Percentiles rank a stretch among this genome's conserved stretches.
phyloP scores from a whole-genome alignment of 2,888 invertebrate species.

The Ophioninae sp. region DNA sequence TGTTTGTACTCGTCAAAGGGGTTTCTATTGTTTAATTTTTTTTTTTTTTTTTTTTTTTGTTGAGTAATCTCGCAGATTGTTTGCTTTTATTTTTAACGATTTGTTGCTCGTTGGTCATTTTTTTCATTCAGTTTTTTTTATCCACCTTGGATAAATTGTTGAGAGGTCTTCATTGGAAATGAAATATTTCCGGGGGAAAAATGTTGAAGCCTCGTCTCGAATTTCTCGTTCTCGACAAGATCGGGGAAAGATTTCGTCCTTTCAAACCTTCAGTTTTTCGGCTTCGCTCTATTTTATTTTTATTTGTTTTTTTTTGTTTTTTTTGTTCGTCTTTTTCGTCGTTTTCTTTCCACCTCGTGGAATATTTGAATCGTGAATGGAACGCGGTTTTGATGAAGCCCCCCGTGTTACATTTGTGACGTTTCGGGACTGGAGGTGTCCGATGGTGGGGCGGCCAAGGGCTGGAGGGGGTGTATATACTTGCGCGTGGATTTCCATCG shows the following conservation, averaged over 20 bases:
- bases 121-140: not conserved
- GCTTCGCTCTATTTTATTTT: no score
- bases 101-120: not conserved
- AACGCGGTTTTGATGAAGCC: not conserved
- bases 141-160: not conserved
- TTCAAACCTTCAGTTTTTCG: not conserved
- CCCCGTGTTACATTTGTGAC: not conserved
- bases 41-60: no score
- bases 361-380: not conserved
- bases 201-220: not conserved
- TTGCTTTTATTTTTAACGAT: not conserved
- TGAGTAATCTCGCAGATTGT: no score
- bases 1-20: no score
- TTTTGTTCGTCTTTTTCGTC: not conserved
- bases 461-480: slow-evolving; percentile 39
- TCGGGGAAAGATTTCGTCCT: not conserved
- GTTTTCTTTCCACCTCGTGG: not conserved
- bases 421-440: not conserved
- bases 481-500: slow-evolving; percentile 73
- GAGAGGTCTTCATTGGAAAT: not conserved
- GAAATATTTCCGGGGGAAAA: not conserved
- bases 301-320: not conserved
- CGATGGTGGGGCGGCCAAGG: not conserved
- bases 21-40: no score
- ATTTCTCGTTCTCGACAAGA: not conserved